These are phyloP conservation scores for Corynorhinus townsendii DNA, from an alignment of 2,113 vertebrate genomes.

Conservation along the genomic window DNA sequence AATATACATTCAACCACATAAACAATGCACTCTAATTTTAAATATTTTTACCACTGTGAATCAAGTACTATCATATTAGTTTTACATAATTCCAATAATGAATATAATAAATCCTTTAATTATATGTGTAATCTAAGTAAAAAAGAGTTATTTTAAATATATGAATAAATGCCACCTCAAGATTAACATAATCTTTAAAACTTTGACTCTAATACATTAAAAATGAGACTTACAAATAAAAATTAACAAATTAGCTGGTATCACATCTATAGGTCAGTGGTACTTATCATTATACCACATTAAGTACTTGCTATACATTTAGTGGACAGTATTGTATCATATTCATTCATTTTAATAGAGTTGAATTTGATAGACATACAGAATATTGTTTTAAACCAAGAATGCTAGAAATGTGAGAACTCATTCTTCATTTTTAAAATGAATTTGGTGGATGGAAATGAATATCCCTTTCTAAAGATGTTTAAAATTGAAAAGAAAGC, in stretches of 20 bases:
- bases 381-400: not conserved
- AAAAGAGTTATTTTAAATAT: not conserved
- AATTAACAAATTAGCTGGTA: not conserved
- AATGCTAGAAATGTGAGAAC: conserved; percentile 24
- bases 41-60: not conserved
- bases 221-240: not conserved
- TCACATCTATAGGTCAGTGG: not conserved
- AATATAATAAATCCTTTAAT: not conserved
- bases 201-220: not conserved
- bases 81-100: not conserved
- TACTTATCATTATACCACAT: not conserved
- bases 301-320: not conserved
- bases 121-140: not conserved
- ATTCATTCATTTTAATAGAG: conserved; percentile 30
- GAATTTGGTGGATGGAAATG: not conserved
- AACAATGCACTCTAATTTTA: not conserved
- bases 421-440: not conserved
- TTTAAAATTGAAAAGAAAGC: conserved; percentile 10
- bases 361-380: conserved; percentile 57
- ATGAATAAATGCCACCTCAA: not conserved
- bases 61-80: not conserved
- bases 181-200: not conserved
- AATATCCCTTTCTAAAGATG: not conserved
- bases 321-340: not conserved
- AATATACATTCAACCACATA: not conserved